phyloP scores from a whole-genome alignment of 2,888 invertebrate species.

The Tenthredo distinguenda region DNA sequence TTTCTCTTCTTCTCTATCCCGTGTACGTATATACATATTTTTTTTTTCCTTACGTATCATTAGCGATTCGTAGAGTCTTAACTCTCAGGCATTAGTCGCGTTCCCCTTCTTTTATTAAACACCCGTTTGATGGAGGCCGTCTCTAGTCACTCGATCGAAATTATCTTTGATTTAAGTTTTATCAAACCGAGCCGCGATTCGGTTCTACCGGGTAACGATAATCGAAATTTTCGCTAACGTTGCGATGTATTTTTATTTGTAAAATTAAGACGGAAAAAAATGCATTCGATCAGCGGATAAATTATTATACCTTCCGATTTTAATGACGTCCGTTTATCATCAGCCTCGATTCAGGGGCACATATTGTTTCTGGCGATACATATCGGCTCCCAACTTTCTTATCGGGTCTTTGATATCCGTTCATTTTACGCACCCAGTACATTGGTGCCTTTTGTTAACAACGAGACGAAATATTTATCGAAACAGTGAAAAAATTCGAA shows the following conservation, averaged over 20 bases:
- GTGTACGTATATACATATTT: neutral
- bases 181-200: neutral
- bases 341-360: neutral
- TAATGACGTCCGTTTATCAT: neutral
- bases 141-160: neutral
- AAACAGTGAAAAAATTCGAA: neutral
- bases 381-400: neutral
- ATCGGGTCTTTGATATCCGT: neutral
- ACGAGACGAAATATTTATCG: neutral
- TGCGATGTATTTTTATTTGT: neutral
- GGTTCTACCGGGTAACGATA: neutral
- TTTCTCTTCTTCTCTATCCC: neutral
- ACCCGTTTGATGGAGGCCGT: neutral
- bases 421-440: neutral
- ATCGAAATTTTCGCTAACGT: neutral
- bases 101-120: neutral
- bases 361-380: neutral
- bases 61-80: neutral
- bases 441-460: neutral
- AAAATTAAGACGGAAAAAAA: neutral
- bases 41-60: neutral
- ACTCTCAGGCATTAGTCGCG: neutral
- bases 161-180: neutral
- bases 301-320: neutral
- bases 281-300: neutral